Evolutionary conservation across 2,888 invertebrate genomes (phyloP), one percentile per base, ranked within the genome.

Genomic region (Brenthis daphne): DNA sequence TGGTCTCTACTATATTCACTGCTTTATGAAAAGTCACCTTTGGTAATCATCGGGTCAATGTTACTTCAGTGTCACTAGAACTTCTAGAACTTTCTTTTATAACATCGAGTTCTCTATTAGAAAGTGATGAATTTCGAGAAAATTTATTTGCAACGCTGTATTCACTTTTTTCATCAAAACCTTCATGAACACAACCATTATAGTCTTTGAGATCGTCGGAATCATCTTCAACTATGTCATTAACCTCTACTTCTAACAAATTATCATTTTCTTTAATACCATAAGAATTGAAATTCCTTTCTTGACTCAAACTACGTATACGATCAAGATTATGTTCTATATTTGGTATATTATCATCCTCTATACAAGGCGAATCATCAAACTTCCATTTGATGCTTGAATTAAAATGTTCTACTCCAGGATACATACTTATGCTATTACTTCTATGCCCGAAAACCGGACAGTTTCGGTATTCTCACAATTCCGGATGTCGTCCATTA

Each of bases 371-470:
- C 0, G 88, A 85, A 63, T 91, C 92, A 67, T 92, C 90, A 70
- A 93, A 93, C 73, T 88, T 90, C 93, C 93, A 93, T 75, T 91
- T 90, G 65, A 93, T 88, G 73, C 89, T 92, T 33, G 92, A 88
- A 79, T 89, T 92, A 77, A 93, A 92, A 79, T 90, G 90, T 81
- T 92, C 93, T 43, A 91, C 81, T n/a, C 90, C 89, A 6, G 92
- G 90, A 77, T 91, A 92, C 78, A 92, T 84, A 58, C 90, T 86
- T 82, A 92, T 83, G 77, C 93, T 93, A 87, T 92, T 92, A 76
- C 93, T 93, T 87, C 92, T 92, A 79, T 92, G 92, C 85, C 93
- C 93, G 88, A 90, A 89, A 74, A 92, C 87, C 89, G 92, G 92
- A 80, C 92, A 92, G 76, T 90, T 90, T 79, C 88, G 89, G 82